Base-by-base conservation (phyloP, 1,140 invertebrate genomes). In the Anagrus nilaparvatae region DNA sequence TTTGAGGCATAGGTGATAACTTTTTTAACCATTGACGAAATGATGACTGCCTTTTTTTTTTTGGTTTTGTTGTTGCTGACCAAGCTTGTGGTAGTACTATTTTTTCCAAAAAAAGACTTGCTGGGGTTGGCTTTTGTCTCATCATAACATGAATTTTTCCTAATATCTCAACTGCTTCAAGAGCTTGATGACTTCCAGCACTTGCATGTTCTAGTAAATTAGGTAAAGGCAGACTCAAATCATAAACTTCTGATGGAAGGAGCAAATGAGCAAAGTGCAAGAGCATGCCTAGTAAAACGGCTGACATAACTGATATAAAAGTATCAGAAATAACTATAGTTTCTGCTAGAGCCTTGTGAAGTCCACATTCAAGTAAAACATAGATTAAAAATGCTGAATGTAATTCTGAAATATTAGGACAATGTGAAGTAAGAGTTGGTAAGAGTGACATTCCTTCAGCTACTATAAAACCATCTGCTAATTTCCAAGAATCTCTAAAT, bases 401-500 rank as follows among this genome's bases (percentile, higher is more conserved):
- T 59, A 93, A 85, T 60, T 94, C 87, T 31, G 83, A 81, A 43
- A 96, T 77, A 63, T 95, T 95, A 2, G 90, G 83, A 45, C 90
- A 88, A 38, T 78, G 78, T 23, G 80, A 79, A 20, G 82, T 77
- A 14, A 92, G 65, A 54, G 87, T 84, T 20, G 88, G 87, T 57
- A 95, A 64, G 45, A 94, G 78, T 14, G 74, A 76, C 41, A 76
- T 77, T 10, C 87, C 91, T 69, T 97, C 93, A 24, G 83, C 81
- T 5, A 85, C 87, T 1, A 97, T 81, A 64, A 97, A 97, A 10
- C 90, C 92, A 61, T 95, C 89, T 46, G 79, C 81, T 2, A 97
- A 65, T 47, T 84, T 77, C 89, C 91, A 97, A 0, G 77, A 73
- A 33, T 91, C 83, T 56, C 84, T 75, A 5, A 71, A 67, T 24